Base-by-base conservation (phyloP, 2,888 invertebrate species). In the Apodemia mormo region DNA sequence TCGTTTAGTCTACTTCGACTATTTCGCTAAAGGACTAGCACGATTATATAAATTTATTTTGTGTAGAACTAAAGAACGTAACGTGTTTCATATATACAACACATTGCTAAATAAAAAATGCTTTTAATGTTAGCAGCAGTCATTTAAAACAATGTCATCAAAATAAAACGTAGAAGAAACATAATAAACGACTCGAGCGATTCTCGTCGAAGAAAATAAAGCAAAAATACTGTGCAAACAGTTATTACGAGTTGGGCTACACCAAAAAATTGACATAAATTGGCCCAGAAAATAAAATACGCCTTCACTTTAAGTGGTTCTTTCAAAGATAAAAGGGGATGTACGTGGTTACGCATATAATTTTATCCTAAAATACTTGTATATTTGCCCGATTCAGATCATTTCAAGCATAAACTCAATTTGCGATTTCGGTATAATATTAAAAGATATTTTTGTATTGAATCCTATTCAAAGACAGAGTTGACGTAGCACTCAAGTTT, bases 331-430 rank as follows among this genome's bases (percentile, higher is more conserved):
- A 71, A 73, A 75, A 75, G 74, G 71, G 69, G 72, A 68, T 52
- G 70, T 69, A 71, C 74, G 76, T 77, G 76, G 73, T 69, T 74
- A 74, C 76, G 76, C 77, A 77, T 76, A 74, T 75, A 43, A 74
- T 71, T 71, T 71, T 74, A 65, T 66, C 43, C 33, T 52, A 66
- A 68, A 49, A 61, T 43, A 33, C 61, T 56, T 61, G 61, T 61
- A 45, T 68, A 61, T 61, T 65, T 54, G 22, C 65, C 54, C 68
- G 40, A 65, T 40, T 40, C 9, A 65, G 65, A 68, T 68, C 68
- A 49, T 68, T 65, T 68, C 52, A 65, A 68, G 65, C 65, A 61
- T 68, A 49, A 49, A 49, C 49, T 49, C 49, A 49, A 49, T 49
- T 49, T 49, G 49, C 49, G 12, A 49, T 49, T 49, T 49, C 12